Conservation (phyloP, 2,113 vertebrate genomes). For the Pseudopipra pipra region DNA sequence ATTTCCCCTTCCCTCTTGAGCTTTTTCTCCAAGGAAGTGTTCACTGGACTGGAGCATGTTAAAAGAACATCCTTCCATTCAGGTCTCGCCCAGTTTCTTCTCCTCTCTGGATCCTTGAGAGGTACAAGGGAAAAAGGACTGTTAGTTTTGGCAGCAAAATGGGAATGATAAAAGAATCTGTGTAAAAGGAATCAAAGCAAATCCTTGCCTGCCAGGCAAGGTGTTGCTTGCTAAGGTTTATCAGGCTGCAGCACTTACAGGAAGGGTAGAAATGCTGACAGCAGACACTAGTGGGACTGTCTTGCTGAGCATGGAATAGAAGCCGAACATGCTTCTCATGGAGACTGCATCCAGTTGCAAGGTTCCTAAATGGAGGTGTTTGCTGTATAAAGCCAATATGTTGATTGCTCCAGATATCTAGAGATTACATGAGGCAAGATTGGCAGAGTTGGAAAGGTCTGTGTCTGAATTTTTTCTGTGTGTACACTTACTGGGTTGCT, state of each 20-base stretch:
- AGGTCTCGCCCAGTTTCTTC: neutral
- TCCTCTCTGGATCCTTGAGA: neutral
- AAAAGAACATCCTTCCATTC: neutral
- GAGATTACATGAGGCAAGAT: neutral
- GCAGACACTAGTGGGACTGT: neutral
- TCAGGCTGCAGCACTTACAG: neutral
- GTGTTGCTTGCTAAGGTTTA: neutral
- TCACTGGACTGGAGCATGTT: neutral
- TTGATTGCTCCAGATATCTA: neutral
- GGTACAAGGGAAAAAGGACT: neutral
- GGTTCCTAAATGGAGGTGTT: neutral
- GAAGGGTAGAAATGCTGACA: neutral
- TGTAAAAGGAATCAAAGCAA: neutral
- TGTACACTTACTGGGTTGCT: neutral
- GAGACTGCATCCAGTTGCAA: neutral
- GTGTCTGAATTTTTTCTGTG: neutral
- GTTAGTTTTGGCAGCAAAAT: neutral
- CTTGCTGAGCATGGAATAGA: neutral
- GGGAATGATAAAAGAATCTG: neutral
- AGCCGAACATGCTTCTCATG: neutral
- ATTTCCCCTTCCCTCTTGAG: neutral
- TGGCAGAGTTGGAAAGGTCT: neutral
- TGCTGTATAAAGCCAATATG: neutral
- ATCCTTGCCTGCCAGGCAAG: neutral
- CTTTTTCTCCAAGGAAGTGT: neutral